Base-by-base conservation (phyloP, 2,888 invertebrate genomes). In the Eupithecia vulgata region DNA sequence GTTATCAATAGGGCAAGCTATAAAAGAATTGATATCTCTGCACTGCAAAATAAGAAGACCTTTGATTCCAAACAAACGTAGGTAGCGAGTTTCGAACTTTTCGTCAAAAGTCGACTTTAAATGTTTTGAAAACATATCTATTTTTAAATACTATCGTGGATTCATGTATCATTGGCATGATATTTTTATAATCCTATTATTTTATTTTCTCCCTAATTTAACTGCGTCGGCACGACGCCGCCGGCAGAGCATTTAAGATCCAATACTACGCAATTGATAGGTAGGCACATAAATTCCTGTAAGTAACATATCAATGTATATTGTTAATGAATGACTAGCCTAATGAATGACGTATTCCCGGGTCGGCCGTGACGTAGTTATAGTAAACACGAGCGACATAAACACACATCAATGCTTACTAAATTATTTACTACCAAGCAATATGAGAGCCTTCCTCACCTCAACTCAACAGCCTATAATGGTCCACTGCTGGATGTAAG, bases 1-100 rank as follows among this genome's bases (percentile, higher is more conserved):
- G 67, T 80, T 80, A 80, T 80, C 79, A 78, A 72, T 71, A 73
- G 76, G 78, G 75, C 78, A 79, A 78, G 30, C 57, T 66, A 76
- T 79, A 77, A 78, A 75, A 75, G 71, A 66, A 66, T 45, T 69
- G 42, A 57, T 71, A 73, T 71, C 76, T 61, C 40, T 25, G 37
- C 21, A 65, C 37, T 42, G 40, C 65, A 65, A 65, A 65, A 21
- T 21, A 65, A 1, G 21, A 65, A 40, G 65, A 65, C 65, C 64
- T 64, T 65, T 40, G 65, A 37, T 40, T 15, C 40, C 40, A 65
- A 65, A 65, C 6, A 4, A 48, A 40, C n/a, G 21, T 64, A 37
- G 62, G 40, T 5, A 40, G 59, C 62, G 10, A 64, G 12, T 35
- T 5, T 64, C 37, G 37, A 65, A 65, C 65, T 15, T 21, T 21